Evolutionary conservation across 2,113 vertebrate species (phyloP), one percentile per base, ranked within the genome.

Genomic region (Macquaria australasica): DNA sequence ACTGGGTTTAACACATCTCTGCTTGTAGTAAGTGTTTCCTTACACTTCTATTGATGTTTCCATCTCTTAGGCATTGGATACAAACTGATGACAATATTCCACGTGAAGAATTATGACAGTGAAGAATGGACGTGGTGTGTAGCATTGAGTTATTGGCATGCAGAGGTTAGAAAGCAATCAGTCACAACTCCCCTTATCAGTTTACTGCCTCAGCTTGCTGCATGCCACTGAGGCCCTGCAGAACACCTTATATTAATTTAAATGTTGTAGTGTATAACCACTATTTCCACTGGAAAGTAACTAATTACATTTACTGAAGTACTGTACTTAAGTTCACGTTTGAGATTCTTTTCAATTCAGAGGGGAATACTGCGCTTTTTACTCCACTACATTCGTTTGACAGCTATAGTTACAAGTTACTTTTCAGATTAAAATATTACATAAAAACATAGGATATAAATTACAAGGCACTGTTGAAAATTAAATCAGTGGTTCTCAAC

Each of bases 101-200:
- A 25, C 39, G 69, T 25, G 18, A 69, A n/a, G 20, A 62, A 79
- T 85, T 62, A 28, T n/a, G 23, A 43, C 18, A 48, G 58, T 87
- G 81, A 86, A 86, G 31, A 51, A 79, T 91, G 66, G 23, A 37
- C 64, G 58, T 11, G 25, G 6, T 67, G 14, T 63, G 53, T 25
- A 3, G 6, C 41, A 81, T 64, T 66, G 82, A 82, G 63, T 81
- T 78, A 37, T 71, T 75, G 45, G 21, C 67, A 71, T 39, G 15
- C 12, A 45, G 28, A 69, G 34, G 37, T 79, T 77, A 84, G 75
- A 82, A 73, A 39, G 59, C 48, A 73, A 85, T 67, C 23, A 53
- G 67, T 87, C 63, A 78, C 64, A 80, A 15, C 15, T 25, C 23
- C 51, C 48, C 48, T 45, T 15, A 58, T 60, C 12, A 31, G 28